phyloP scores from a whole-genome alignment of 2,113 vertebrate species.

The Panthera uncia region DNA sequence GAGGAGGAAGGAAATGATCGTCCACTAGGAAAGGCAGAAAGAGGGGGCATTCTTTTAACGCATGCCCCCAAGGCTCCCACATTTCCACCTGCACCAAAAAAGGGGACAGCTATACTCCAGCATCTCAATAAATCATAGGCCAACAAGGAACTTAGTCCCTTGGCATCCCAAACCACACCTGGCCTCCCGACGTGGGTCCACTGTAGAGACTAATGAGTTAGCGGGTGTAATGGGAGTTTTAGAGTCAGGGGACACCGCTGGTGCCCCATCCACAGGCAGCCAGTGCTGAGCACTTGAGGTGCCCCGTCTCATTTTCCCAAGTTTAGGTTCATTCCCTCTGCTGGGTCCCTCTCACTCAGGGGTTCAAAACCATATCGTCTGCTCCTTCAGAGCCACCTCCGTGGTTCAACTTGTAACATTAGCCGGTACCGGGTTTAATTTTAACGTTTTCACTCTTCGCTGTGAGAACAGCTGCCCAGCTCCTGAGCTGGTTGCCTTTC shows the following conservation, averaged over 20 bases:
- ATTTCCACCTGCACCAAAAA: neutral
- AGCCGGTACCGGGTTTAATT: neutral
- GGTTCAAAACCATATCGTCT: neutral
- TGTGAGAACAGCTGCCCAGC: neutral
- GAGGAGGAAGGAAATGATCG: neutral
- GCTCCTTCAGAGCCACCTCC: neutral
- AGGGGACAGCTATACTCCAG: fast-evolving
- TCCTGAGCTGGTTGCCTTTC: neutral
- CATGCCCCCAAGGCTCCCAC: neutral
- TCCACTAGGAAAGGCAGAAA: neutral
- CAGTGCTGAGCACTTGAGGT: no score
- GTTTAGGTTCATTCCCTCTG: neutral
- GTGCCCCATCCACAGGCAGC: fast-evolving
- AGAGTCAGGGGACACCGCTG: fast-evolving
- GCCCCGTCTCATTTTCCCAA: no score
- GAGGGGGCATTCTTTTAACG: neutral
- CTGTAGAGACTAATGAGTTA: neutral
- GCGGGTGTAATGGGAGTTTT: neutral
- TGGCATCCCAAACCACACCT: neutral
- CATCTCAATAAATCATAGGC: neutral
- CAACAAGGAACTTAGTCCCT: neutral
- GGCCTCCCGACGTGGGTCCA: neutral
- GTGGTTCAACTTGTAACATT: neutral
- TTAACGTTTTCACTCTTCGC: neutral
- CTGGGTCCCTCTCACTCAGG: neutral